Conservation (phyloP, 2,113 vertebrate genomes). For the Crotalus viridis region DNA sequence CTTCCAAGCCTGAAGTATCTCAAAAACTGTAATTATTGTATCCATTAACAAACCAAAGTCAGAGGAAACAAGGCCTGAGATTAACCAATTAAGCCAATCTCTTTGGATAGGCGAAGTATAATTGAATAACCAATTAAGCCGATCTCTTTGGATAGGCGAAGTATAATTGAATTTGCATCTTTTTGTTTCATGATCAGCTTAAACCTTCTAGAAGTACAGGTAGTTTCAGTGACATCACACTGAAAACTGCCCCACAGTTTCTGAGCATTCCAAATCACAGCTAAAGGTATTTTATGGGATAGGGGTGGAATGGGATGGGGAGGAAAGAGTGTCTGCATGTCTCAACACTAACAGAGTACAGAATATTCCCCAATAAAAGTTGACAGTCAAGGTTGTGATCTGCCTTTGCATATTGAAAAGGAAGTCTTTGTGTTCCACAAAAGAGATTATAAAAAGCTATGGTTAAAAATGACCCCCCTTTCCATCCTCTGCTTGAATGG, state of each 20-base stretch:
- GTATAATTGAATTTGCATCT: neutral
- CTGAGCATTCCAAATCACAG: neutral
- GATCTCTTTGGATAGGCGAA: neutral
- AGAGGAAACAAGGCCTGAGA: neutral
- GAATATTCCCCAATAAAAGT: slow-evolving; percentile 22
- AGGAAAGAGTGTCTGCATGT: rapidly evolving
- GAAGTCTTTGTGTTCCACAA: slow-evolving; percentile 26
- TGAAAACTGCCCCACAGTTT: neutral
- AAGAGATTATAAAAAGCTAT: slow-evolving; percentile 40
- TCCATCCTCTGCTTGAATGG: slow-evolving; percentile 31
- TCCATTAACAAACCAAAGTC: neutral
- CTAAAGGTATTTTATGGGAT: neutral
- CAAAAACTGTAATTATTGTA: neutral
- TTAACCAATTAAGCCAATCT: neutral
- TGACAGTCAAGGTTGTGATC: neutral
- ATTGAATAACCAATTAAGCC: neutral
- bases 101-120: neutral
- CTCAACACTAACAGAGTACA: neutral
- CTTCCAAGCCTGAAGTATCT: neutral
- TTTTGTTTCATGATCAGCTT: neutral
- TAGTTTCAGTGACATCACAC: neutral
- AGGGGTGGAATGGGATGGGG: too few relatives aligned
- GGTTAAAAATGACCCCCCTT: slow-evolving; percentile 33
- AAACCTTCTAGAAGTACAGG: neutral
- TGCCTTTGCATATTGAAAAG: neutral